Evolutionary conservation across 2,888 invertebrate genomes (phyloP).

Genomic region (Caenorhabditis sp.): DNA sequence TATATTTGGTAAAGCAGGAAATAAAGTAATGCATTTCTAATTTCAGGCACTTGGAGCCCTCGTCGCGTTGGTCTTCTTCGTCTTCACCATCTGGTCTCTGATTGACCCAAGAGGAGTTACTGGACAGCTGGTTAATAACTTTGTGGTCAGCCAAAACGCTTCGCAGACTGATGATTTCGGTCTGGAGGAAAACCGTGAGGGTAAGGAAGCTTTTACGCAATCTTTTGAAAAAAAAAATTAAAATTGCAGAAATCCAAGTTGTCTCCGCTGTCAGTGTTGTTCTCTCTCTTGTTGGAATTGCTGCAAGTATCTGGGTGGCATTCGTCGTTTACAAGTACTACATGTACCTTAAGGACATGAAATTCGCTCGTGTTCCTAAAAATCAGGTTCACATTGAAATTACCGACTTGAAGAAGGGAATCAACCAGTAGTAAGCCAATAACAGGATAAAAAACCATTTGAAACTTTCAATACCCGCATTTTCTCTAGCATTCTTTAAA

Average conservation of each 20-base stretch:
- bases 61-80: constrained; percentile 61
- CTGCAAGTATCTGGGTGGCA: constrained; percentile 68
- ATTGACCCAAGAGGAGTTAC: constrained; percentile 67
- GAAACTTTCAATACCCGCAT: background rate
- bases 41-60: constrained; percentile 64
- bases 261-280: constrained; percentile 64
- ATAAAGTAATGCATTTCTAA: background rate
- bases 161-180: constrained; percentile 61
- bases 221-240: too few relatives aligned
- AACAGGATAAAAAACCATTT: too few relatives aligned
- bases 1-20: background rate
- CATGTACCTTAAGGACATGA: constrained; percentile 71
- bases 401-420: constrained; percentile 67
- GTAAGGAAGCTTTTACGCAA: too few relatives aligned
- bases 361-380: constrained; percentile 68
- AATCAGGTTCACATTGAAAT: constrained; percentile 70
- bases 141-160: constrained; percentile 61
- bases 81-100: constrained; percentile 68
- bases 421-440: constrained; percentile 49
- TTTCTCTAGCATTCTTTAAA: background rate
- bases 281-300: constrained; percentile 60
- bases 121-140: constrained; percentile 66
- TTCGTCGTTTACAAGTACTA: constrained; percentile 72
- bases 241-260: constrained; percentile 60
- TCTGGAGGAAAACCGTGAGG: constrained; percentile 60